phyloP scores from a whole-genome alignment of 2,797 vertebrate species.

The Catharus ustulatus region DNA sequence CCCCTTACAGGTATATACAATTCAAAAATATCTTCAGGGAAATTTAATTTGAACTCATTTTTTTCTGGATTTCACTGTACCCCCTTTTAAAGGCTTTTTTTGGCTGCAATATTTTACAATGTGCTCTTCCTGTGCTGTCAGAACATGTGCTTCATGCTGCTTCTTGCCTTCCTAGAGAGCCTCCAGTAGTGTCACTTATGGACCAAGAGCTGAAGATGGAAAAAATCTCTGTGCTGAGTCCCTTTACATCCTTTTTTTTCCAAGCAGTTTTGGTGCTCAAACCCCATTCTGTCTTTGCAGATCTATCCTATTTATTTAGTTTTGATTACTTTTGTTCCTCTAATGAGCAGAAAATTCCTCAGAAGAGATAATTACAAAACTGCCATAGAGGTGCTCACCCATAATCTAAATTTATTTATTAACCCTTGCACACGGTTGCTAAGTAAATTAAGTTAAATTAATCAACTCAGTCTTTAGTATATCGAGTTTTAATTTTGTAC shows the following conservation, averaged over 20 bases:
- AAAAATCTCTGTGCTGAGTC: not conserved
- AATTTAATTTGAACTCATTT: not conserved
- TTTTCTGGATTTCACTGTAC: not conserved
- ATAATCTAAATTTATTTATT: not conserved
- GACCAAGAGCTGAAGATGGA: not conserved
- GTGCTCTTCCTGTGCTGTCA: not conserved
- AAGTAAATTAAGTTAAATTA: not conserved
- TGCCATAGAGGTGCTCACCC: not conserved
- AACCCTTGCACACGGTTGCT: not conserved
- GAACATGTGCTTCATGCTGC: not conserved
- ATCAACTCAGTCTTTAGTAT: not conserved
- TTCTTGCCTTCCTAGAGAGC: not conserved
- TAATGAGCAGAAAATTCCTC: not conserved
- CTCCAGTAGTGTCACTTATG: not conserved
- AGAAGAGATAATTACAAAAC: not conserved
- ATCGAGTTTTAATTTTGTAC: not conserved
- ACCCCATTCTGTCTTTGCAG: not conserved
- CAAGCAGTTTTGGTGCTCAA: not conserved
- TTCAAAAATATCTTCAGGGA: not conserved
- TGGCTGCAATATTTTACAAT: not conserved
- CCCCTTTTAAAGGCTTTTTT: not conserved
- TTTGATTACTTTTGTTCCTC: not conserved
- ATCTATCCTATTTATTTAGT: not conserved
- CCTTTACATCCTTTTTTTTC: not conserved
- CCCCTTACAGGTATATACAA: not conserved